A percentile compares a stretch with the other conserved stretches of the same genome.
phyloP scores from a whole-genome alignment of 2,113 vertebrate species.

The Puffinus mauretanicus region DNA sequence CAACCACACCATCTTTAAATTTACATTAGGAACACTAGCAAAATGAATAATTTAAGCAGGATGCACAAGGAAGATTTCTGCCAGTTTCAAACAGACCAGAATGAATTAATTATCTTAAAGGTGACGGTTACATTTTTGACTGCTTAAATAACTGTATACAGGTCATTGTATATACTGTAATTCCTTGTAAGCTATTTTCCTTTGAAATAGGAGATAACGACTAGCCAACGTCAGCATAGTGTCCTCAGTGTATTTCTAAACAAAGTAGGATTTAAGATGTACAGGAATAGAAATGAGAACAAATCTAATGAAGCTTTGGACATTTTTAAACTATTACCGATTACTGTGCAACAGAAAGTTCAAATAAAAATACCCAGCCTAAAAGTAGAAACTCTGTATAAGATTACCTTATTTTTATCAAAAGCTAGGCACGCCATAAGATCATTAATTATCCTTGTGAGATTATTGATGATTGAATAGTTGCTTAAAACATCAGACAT shows the following conservation, averaged over 20 bases:
- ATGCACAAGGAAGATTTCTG: not conserved
- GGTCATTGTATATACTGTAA: not conserved
- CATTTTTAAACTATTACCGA: not conserved
- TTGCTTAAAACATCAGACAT: constrained; percentile 79
- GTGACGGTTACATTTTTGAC: not conserved
- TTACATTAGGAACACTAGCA: not conserved
- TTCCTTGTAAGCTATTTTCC: not conserved
- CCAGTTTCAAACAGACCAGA: not conserved
- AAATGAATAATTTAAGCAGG: not conserved
- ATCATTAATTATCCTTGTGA: constrained; percentile 78
- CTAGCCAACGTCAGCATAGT: not conserved
- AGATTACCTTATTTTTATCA: constrained; percentile 73
- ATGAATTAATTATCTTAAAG: not conserved
- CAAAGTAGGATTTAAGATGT: not conserved
- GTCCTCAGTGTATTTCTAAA: not conserved
- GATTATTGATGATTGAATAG: constrained; percentile 80
- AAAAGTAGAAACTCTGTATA: not conserved
- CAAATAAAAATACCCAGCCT: not conserved
- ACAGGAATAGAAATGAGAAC: not conserved
- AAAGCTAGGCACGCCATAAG: constrained; percentile 72
- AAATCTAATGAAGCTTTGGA: not conserved
- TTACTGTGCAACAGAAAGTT: not conserved
- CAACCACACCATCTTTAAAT: not conserved
- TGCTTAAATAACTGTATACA: not conserved
- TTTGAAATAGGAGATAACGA: not conserved